Percentiles rank a stretch among this genome's conserved stretches.
Evolutionary conservation across 2,888 invertebrate species (phyloP).

Genomic region (Lucinisca nassula): DNA sequence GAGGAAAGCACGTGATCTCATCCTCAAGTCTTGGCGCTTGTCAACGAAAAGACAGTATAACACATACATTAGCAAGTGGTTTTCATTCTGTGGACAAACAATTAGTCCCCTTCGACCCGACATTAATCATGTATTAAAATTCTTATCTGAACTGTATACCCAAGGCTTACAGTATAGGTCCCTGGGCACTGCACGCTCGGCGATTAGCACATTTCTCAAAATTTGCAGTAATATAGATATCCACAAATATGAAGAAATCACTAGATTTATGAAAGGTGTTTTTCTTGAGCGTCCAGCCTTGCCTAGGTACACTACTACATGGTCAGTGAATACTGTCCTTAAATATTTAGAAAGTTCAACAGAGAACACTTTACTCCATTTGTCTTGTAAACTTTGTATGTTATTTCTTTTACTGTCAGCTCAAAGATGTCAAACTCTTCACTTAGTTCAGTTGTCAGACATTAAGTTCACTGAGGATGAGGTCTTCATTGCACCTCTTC

Average conservation of each 20-base stretch:
- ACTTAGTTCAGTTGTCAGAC: not conserved
- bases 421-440: not conserved
- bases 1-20: not conserved
- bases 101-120: not conserved
- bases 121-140: constrained; percentile 4
- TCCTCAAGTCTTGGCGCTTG: not conserved
- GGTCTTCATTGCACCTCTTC: not conserved
- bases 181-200: constrained; percentile 41
- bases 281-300: not conserved
- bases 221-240: too few species aligned
- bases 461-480: not conserved
- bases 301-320: not conserved
- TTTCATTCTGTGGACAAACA: not conserved
- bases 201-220: constrained; percentile 1
- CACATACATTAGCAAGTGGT: not conserved
- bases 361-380: not conserved
- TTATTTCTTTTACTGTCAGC: not conserved
- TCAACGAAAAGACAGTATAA: not conserved
- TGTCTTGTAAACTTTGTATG: not conserved
- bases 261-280: constrained; percentile 15
- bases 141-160: constrained; percentile 22
- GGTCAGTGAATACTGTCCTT: not conserved
- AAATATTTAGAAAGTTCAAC: not conserved
- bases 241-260: not conserved
- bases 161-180: constrained; percentile 25